A percentile compares a stretch with the other conserved stretches of the same genome.
Conservation (phyloP, 1,140 invertebrate genomes). For the Maconellicoccus hirsutus region DNA sequence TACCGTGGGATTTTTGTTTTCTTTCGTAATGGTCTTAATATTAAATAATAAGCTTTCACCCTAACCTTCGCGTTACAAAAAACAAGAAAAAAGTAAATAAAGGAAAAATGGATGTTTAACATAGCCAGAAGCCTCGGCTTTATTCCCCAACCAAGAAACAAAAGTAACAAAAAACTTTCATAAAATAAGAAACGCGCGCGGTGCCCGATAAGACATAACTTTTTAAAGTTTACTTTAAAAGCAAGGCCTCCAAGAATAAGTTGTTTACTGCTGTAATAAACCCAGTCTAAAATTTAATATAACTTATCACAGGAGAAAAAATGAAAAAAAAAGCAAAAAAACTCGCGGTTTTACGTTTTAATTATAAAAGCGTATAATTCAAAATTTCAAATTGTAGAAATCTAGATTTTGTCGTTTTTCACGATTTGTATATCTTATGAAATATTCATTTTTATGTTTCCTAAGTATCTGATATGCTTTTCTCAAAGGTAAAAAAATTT, state of each 20-base stretch:
- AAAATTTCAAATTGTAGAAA: background rate
- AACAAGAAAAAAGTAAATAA: conserved; percentile 1
- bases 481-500: no score
- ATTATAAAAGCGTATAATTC: conserved; percentile 5
- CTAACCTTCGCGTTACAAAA: background rate
- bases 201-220: conserved; percentile 7
- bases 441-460: no score
- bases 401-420: conserved; percentile 4
- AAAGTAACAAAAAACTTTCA: conserved; percentile 9
- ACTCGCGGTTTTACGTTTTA: background rate
- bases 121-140: conserved; percentile 6
- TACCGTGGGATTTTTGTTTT: conserved; percentile 3
- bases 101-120: conserved; percentile 9
- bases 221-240: conserved; percentile 3
- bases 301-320: background rate
- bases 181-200: conserved; percentile 7
- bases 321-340: background rate
- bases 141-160: conserved; percentile 3
- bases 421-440: conserved; percentile 3
- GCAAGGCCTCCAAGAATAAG: conserved; percentile 1
- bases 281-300: conserved; percentile 1
- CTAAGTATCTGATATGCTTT: no score
- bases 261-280: conserved; percentile 9
- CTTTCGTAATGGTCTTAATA: conserved; percentile 5
- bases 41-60: conserved; percentile 9